Conservation (phyloP, 2,113 vertebrate genomes). For the Mus pahari region DNA sequence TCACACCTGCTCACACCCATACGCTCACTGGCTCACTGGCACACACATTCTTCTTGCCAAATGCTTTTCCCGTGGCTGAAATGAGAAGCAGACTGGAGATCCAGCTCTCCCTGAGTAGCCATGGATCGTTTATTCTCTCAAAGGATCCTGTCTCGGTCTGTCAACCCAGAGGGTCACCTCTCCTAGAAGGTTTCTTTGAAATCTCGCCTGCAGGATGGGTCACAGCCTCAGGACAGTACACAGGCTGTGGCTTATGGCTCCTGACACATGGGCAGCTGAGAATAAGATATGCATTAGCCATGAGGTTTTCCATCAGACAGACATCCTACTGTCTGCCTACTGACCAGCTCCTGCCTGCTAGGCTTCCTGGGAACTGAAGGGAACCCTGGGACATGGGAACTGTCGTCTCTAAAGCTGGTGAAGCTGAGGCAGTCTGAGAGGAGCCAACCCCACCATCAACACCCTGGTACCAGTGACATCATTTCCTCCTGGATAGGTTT, state of each 20-base stretch:
- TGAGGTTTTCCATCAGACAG: not conserved
- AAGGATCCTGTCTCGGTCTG: not conserved
- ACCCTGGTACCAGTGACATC: no score
- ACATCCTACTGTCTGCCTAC: not conserved
- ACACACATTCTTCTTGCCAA: not conserved
- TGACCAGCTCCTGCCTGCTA: not conserved
- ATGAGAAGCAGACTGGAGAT: not conserved
- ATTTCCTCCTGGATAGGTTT: not conserved
- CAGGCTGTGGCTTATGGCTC: not conserved
- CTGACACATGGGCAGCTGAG: not conserved
- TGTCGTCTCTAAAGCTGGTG: not conserved
- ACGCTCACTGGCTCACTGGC: rapidly evolving
- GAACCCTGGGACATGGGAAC: not conserved
- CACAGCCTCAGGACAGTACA: not conserved
- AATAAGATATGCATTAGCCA: no score
- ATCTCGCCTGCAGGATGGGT: not conserved
- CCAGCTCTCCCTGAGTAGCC: not conserved
- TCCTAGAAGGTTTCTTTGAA: not conserved
- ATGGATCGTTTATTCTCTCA: no score
- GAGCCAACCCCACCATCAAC: not conserved
- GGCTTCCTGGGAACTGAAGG: not conserved
- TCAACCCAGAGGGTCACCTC: not conserved
- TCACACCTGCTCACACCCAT: not conserved
- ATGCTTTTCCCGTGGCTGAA: not conserved
- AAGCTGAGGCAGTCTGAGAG: not conserved